Conservation (phyloP, 2,797 vertebrate species). For the Thripadectes ignobilis region DNA sequence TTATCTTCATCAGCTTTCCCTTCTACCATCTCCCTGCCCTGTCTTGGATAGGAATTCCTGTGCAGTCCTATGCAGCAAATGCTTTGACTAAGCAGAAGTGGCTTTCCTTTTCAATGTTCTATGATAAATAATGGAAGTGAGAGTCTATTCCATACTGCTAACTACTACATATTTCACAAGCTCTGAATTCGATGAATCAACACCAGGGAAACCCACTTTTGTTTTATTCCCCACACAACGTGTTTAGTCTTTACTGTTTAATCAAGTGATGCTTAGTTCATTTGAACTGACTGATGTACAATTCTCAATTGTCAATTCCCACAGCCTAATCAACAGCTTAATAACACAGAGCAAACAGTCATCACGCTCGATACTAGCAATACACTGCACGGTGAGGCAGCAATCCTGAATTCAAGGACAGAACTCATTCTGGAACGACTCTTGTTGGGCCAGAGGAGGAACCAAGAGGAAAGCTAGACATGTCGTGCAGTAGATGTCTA, state of each 20-base stretch:
- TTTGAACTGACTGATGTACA: slow-evolving; percentile 40
- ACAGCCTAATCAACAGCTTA: slow-evolving; percentile 45
- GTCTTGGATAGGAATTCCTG: neutral
- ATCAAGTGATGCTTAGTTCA: slow-evolving; percentile 28
- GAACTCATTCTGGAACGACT: neutral
- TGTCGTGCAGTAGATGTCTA: neutral
- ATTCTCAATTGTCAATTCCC: neutral
- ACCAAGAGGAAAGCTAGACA: neutral
- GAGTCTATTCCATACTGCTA: neutral
- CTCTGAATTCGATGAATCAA: neutral
- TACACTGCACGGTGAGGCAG: neutral
- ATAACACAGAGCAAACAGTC: slow-evolving; percentile 1
- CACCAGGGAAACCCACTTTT: neutral
- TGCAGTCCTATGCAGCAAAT: neutral
- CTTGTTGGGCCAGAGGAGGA: neutral
- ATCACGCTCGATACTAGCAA: neutral
- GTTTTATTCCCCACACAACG: neutral
- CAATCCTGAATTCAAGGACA: slow-evolving; percentile 17
- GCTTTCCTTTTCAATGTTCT: neutral
- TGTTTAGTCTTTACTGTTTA: slow-evolving; percentile 34
- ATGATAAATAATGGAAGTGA: neutral
- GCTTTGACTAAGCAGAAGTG: neutral
- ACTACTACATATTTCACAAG: neutral
- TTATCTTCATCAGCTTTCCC: neutral
- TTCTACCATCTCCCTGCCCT: neutral